Evolutionary conservation across 2,888 invertebrate genomes (phyloP).

Genomic region (Papilio demoleus): DNA sequence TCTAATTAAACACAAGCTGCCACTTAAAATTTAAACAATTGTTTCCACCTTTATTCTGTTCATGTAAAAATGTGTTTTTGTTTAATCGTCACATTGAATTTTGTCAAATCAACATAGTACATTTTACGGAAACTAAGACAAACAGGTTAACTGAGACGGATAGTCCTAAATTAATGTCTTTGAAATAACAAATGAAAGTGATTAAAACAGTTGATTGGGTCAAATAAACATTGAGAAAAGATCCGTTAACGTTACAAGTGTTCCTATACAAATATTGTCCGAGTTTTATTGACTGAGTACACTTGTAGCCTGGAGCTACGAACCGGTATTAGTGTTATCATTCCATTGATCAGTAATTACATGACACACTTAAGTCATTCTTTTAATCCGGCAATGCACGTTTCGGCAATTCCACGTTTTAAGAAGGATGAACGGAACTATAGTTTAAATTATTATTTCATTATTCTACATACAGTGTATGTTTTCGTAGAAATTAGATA

Average conservation of each 20-base stretch:
- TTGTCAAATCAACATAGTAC: no score
- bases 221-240: slow-evolving; percentile 2
- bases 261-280: slow-evolving; percentile 21
- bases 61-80: no score
- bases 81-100: no score
- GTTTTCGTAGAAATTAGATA: no score
- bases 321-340: slow-evolving; percentile 27
- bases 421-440: neutral
- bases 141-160: neutral
- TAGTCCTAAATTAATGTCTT: neutral
- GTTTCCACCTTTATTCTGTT: no score
- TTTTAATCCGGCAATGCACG: neutral
- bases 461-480: no score
- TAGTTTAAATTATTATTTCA: neutral
- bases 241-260: slow-evolving; percentile 28
- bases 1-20: no score
- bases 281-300: slow-evolving; percentile 2
- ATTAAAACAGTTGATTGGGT: slow-evolving; percentile 1
- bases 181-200: slow-evolving; percentile 10
- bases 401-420: neutral
- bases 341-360: neutral
- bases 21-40: no score
- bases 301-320: slow-evolving; percentile 6
- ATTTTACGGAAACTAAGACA: no score
- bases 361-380: slow-evolving; percentile 11